Evolutionary conservation across 2,888 invertebrate genomes (phyloP), one percentile per base, ranked within the genome.

Genomic region (Machimus atricapillus): DNA sequence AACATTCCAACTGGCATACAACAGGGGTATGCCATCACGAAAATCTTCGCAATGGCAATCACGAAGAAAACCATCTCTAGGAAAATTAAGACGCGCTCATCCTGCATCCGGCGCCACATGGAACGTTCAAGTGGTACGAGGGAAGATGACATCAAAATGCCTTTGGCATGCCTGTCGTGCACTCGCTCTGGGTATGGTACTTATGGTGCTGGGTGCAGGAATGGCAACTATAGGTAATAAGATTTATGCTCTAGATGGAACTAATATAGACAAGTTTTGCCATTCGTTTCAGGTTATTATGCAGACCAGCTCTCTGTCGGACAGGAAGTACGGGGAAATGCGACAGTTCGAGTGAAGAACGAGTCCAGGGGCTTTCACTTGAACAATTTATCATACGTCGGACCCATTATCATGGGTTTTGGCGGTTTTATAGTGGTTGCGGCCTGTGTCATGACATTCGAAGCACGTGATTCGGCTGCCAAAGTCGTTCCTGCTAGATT

Each of bases 381-480:
- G 89, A 97, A 97, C 93, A 97, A 97, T 91, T 94, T 98, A 85
- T 97, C 98, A 0, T 99, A 98, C 92, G 97, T 98, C n/a, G 99
- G 99, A 0, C 99, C 99, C 1, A 97, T 98, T 89, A 96, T 99
- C 85, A 99, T 99, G 98, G 99, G 99, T 43, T 96, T 98, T 88
- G 98, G 99, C 93, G 98, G 97, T 58, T 99, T 99, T 92, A 97
- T 98, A 89, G 97, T 99, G 66, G 98, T 99, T 31, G 98, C 98
- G 43, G 98, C 98, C 0, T 98, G 98, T 91, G 99, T 99, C 85
- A 98, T 99, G 96, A 99, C 98, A n/a, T 98, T 99, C 91, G 99
- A 99, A 91, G 98, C 98, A 0, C 95, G 98, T 3, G 99, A 99
- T 93, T 97, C 97, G 88, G 97, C 98, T 0, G 97, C 98, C 1